Conservation (phyloP, 2,113 vertebrate species). For the Corythaeola cristata region DNA sequence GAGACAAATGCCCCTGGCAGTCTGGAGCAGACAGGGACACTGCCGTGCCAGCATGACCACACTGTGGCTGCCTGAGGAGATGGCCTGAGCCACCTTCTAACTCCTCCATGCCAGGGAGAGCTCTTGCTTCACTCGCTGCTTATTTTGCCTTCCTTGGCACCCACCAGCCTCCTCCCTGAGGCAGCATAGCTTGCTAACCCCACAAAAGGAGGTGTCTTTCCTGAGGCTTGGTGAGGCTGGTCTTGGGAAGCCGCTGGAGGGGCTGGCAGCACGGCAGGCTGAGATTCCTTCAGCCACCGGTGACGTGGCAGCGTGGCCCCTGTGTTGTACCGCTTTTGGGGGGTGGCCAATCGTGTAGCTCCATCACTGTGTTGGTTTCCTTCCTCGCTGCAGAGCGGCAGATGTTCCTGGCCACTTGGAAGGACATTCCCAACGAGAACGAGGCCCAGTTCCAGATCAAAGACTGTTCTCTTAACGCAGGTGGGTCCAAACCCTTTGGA, state of each 20-base stretch:
- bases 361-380: background rate
- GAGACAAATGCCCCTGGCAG: background rate
- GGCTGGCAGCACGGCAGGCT: background rate
- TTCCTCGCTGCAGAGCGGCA: conserved; percentile 83
- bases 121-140: background rate
- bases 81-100: background rate
- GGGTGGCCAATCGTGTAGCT: rapidly evolving
- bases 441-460: conserved; percentile 96
- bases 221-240: background rate
- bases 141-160: background rate
- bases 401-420: conserved; percentile 97
- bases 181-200: rapidly evolving
- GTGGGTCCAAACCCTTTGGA: conserved; percentile 65
- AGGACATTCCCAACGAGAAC: conserved; percentile 96
- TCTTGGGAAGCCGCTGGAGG: background rate
- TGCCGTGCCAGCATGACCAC: background rate
- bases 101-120: background rate
- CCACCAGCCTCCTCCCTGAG: background rate
- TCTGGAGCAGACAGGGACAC: background rate
- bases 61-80: background rate
- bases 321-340: background rate
- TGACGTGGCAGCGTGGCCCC: rapidly evolving
- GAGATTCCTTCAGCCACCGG: rapidly evolving
- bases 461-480: conserved; percentile 90
- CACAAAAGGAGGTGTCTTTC: background rate